A percentile compares a stretch with the other conserved stretches of the same genome.
Conservation (phyloP, 1,140 invertebrate genomes). For the Drosophila fuyamai region DNA sequence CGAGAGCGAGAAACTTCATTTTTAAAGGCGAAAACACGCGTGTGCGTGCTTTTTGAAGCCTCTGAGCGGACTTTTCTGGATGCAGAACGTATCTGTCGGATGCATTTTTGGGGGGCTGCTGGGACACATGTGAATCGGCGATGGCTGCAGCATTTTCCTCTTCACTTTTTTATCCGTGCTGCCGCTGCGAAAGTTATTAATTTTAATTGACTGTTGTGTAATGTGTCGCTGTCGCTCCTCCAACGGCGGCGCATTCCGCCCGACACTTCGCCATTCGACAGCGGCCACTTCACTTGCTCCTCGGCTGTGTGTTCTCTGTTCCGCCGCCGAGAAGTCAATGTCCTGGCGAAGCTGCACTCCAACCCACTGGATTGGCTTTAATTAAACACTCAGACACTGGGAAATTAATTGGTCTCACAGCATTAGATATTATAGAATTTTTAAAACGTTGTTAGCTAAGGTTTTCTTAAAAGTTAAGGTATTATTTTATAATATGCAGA, state of each 20-base stretch:
- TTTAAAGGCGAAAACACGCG: conserved; percentile 67
- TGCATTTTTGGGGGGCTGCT: conserved; percentile 64
- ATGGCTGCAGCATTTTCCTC: conserved; percentile 23
- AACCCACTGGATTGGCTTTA: conserved; percentile 60
- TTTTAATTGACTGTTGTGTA: conserved; percentile 82
- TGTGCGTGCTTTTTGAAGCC: conserved; percentile 54
- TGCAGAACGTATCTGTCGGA: conserved; percentile 65
- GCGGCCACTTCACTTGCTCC: conserved; percentile 65
- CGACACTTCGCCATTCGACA: conserved; percentile 62
- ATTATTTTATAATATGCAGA: too few species aligned
- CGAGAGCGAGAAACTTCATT: not conserved
- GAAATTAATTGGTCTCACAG: not conserved
- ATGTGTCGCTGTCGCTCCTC: conserved; percentile 61
- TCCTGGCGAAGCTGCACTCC: conserved; percentile 45
- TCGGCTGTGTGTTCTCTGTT: not conserved
- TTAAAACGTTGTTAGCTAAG: not conserved
- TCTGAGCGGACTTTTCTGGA: conserved; percentile 39
- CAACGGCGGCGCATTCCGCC: conserved; percentile 45
- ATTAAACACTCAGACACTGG: conserved; percentile 60
- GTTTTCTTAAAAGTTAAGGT: too few species aligned
- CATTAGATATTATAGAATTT: not conserved
- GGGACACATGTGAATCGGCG: conserved; percentile 65
- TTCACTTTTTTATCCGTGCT: conserved; percentile 21
- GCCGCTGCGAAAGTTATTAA: conserved; percentile 76
- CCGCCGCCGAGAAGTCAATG: conserved; percentile 50